A percentile compares a stretch with the other conserved stretches of the same genome.
These are phyloP conservation scores for Dolichallabes microphthalmus DNA, from an alignment of 2,113 vertebrate genomes.

Conservation along the genomic window DNA sequence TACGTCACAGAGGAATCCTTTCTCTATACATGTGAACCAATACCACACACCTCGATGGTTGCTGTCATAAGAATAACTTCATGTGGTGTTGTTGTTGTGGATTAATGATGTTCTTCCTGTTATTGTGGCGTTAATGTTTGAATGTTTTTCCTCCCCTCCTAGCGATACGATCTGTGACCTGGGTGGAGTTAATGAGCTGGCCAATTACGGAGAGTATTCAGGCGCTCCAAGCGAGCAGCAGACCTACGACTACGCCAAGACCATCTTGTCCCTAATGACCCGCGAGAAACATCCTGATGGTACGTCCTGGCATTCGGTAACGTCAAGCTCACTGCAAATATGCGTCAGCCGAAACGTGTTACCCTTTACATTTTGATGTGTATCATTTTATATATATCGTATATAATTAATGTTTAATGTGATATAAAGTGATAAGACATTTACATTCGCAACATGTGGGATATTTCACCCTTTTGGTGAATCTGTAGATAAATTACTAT, in stretches of 20 bases:
- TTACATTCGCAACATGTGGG: no score
- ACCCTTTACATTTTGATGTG: background rate
- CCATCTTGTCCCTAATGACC: conserved; percentile 97
- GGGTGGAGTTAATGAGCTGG: conserved; percentile 91
- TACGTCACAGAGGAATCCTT: conserved; percentile 5
- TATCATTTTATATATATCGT: background rate
- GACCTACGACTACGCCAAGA: conserved; percentile 98
- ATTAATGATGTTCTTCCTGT: background rate
- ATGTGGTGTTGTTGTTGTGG: background rate
- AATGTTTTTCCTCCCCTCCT: background rate
- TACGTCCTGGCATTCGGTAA: conserved; percentile 56
- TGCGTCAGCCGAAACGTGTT: background rate
- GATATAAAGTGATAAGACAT: no score
- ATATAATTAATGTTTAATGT: no score
- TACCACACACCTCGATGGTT: background rate
- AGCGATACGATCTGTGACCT: conserved; percentile 98
- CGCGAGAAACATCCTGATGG: conserved; percentile 89
- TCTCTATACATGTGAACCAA: conserved; percentile 5
- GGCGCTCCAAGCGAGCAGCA: conserved; percentile 97
- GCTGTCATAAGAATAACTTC: background rate
- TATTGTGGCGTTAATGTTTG: background rate
- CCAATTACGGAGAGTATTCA: conserved; percentile 96
- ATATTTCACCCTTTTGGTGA: no score
- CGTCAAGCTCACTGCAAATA: background rate
- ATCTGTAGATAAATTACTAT: background rate